These are phyloP conservation scores for Montipora cactus DNA, from an alignment of 64 coral and sea anemone genomes.

Conservation along the genomic window DNA sequence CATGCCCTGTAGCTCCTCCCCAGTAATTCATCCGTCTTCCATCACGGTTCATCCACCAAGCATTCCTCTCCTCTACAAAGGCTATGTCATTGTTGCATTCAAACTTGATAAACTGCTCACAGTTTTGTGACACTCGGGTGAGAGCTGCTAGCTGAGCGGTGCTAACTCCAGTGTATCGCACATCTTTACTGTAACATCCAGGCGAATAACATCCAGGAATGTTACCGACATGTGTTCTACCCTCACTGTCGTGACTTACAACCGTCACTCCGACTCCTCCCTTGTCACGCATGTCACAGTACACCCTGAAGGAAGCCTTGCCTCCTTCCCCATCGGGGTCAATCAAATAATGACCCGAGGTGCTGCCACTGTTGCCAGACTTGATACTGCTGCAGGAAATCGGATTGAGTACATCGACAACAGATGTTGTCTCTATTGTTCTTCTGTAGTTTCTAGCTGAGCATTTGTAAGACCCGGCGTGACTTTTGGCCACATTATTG, in stretches of 20 bases:
- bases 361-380: background rate
- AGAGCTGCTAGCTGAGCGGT: constrained; percentile 38
- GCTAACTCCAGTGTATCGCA: constrained; percentile 44
- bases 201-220: background rate
- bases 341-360: background rate
- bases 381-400: constrained; percentile 18
- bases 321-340: constrained; percentile 23
- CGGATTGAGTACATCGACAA: background rate
- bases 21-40: constrained; percentile 33
- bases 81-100: background rate
- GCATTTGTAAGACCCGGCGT: constrained; percentile 15
- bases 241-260: constrained; percentile 23
- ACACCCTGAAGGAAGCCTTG: background rate
- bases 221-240: constrained; percentile 25
- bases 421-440: background rate
- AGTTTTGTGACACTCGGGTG: constrained; percentile 25
- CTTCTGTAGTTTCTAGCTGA: constrained; percentile 6
- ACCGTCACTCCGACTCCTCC: constrained; percentile 27
- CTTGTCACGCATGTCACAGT: constrained; percentile 34
- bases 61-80: background rate
- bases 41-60: constrained; percentile 38
- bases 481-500: background rate
- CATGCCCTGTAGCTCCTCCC: constrained; percentile 6
- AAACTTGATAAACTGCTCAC: constrained; percentile 70
- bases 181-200: constrained; percentile 32